Evolutionary conservation across 2,797 vertebrate species (phyloP), one percentile per base, ranked within the genome.

Genomic region (Pelochelys cantorii): DNA sequence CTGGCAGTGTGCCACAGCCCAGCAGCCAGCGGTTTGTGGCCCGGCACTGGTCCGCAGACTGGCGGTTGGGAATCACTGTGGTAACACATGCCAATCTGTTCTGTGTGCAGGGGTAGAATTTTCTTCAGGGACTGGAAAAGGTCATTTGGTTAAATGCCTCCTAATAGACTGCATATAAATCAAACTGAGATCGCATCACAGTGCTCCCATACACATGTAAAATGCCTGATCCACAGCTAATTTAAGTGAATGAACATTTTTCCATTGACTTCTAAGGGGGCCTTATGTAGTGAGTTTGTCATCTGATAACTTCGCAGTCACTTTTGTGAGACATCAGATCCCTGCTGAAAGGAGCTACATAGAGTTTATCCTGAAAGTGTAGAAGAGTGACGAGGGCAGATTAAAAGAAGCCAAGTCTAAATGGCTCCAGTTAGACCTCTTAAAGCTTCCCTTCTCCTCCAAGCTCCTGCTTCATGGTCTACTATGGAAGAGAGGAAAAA

Each of bases 111-210:
- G 86, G 88, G 86, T 79, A 37, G 18, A 52, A 27, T 31, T 85
- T 91, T 90, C 86, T 91, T 11, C 91, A 95, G 92, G 74, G 0
- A 75, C 82, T 90, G 74, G 79, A 54, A 80, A 94, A 88, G 53
- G 53, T 83, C 23, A 0, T 65, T 37, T 60, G 90, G 77, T 83
- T 31, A 13, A 90, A 77, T 0, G 18, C 53, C 53, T 29, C 74
- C 74, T 77, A 29, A 27, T 34, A 37, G 14, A 6, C n/a, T 37
- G 20, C 77, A 71, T 88, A 60, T 83, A n/a, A 94, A 78, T 68
- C 42, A 3, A 5, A 31, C 53, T 37, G 37, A 2, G 2, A 14
- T 57, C 59, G 1, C 71, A 77, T 71, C 83, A 71, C 56, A 0
- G 53, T 4, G 0, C 75, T 83, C 59, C 95, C 82, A 34, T 34